These are phyloP conservation scores for Diachasma alloeum DNA, from an alignment of 1,140 invertebrate species.

Conservation along the genomic window DNA sequence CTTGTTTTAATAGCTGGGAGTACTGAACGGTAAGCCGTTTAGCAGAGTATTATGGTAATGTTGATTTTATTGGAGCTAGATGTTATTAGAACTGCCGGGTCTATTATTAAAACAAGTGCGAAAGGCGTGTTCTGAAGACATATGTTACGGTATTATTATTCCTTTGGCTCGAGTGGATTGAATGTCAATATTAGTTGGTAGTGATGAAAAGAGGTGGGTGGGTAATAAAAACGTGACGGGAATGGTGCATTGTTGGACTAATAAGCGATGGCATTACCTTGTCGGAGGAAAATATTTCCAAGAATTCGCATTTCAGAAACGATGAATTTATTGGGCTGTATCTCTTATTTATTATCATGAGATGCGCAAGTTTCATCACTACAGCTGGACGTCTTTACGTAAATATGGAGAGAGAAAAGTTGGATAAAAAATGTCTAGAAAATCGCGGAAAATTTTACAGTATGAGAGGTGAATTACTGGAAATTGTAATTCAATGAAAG, in stretches of 20 bases:
- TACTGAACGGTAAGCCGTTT: neutral
- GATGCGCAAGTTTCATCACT: no score
- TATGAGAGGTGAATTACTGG: no score
- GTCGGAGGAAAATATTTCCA: neutral
- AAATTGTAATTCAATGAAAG: no score
- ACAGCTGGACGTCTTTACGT: no score
- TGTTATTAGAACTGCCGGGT: neutral
- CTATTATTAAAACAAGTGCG: neutral
- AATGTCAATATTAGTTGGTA: neutral
- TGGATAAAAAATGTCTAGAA: neutral
- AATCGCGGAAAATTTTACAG: neutral
- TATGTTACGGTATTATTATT: neutral
- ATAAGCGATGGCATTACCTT: neutral
- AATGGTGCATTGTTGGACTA: neutral
- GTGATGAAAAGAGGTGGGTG: neutral
- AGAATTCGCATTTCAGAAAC: neutral
- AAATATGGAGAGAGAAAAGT: no score
- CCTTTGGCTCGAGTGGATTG: neutral
- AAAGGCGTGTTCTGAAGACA: neutral
- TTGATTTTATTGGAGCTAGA: neutral
- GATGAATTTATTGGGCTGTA: neutral
- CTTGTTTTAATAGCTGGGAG: neutral
- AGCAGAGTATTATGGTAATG: neutral
- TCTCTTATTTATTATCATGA: no score
- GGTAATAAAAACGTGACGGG: neutral